Percentiles rank a stretch among this genome's conserved stretches.
Conservation (phyloP, 2,113 vertebrate genomes). For the Grammomys surdaster region DNA sequence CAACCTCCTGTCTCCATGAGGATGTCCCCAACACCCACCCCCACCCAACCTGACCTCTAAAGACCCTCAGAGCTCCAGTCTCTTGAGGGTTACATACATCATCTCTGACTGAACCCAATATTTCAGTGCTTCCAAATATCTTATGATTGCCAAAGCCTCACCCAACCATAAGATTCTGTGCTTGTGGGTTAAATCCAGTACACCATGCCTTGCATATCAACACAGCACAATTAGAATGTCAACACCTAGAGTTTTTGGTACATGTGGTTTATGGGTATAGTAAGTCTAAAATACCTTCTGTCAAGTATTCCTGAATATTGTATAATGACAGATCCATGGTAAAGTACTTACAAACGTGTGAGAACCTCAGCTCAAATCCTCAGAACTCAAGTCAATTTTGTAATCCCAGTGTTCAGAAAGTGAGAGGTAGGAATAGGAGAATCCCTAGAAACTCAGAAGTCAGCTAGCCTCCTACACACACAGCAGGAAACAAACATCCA, state of each 20-base stretch:
- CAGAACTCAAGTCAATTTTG: neutral
- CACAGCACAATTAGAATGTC: neutral
- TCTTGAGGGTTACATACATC: too few relatives aligned
- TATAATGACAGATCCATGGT: neutral
- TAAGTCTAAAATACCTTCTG: slow-evolving; percentile 10
- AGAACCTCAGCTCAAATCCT: neutral
- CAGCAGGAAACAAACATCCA: neutral
- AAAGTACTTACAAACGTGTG: neutral
- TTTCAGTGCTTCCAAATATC: neutral
- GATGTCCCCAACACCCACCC: too few relatives aligned
- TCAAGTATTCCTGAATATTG: slow-evolving; percentile 63
- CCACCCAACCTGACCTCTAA: too few relatives aligned
- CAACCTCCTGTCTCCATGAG: too few relatives aligned
- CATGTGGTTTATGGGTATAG: neutral
- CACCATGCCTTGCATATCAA: slow-evolving; percentile 23
- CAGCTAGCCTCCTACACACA: neutral
- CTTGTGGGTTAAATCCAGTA: slow-evolving; percentile 28
- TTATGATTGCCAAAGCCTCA: slow-evolving; percentile 11
- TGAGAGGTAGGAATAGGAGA: neutral
- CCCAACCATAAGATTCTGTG: neutral
- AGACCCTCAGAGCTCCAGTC: too few relatives aligned
- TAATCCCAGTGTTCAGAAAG: neutral
- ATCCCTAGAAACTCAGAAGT: neutral
- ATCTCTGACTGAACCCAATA: neutral
- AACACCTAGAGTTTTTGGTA: slow-evolving; percentile 19